These are phyloP conservation scores for Cosmia pyralina DNA, from an alignment of 2,888 invertebrate species.

Conservation along the genomic window DNA sequence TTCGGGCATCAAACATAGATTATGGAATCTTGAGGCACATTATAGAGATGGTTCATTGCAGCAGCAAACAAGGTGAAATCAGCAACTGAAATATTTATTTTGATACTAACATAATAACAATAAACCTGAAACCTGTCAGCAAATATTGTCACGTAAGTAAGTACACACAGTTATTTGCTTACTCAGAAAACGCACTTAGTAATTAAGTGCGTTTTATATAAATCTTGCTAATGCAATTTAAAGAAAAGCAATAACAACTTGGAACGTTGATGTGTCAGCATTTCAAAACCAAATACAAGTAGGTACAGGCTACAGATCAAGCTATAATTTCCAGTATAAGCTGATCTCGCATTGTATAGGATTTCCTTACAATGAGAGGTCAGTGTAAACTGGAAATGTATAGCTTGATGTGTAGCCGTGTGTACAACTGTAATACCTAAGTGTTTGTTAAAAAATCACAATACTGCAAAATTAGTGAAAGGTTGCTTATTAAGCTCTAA, in stretches of 20 bases:
- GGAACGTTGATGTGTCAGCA: slow-evolving; percentile 7
- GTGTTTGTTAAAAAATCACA: slow-evolving; percentile 2
- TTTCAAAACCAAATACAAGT: slow-evolving; percentile 26
- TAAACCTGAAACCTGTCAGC: slow-evolving; percentile 4
- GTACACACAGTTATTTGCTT: slow-evolving; percentile 11
- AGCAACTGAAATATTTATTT: neutral
- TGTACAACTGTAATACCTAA: neutral
- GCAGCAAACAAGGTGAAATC: neutral
- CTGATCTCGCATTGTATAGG: too few relatives aligned
- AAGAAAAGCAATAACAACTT: slow-evolving; percentile 22
- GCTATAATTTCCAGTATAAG: too few relatives aligned
- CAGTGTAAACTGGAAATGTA: too few relatives aligned
- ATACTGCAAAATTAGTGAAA: slow-evolving; percentile 14
- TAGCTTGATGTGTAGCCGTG: too few relatives aligned
- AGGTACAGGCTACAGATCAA: neutral
- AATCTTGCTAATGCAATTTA: neutral
- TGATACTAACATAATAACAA: neutral
- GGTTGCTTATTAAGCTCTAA: slow-evolving; percentile 13
- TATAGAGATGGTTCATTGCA: neutral
- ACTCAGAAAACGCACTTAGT: slow-evolving; percentile 9
- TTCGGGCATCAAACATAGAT: slow-evolving; percentile 15
- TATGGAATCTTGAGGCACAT: slow-evolving; percentile 6
- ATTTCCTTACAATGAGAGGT: too few relatives aligned
- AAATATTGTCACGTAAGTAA: slow-evolving; percentile 16
- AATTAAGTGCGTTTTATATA: too few relatives aligned